These are phyloP conservation scores for Pachyramphus minor DNA, from an alignment of 2,113 vertebrate genomes.

Conservation along the genomic window DNA sequence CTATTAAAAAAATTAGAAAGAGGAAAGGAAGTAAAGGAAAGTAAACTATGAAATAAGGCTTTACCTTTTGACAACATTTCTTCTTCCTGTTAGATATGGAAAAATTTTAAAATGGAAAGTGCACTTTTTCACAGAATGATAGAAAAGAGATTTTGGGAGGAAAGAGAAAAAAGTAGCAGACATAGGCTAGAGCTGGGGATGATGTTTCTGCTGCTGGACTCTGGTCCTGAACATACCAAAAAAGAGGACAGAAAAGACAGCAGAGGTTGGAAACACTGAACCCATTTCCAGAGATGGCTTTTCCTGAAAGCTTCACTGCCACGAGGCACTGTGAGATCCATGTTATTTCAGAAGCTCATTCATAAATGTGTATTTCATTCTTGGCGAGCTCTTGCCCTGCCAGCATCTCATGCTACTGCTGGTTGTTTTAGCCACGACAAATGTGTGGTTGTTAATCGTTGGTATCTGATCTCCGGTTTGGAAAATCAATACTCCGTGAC, in stretches of 20 bases:
- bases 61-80: not conserved
- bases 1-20: not conserved
- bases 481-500: not conserved
- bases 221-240: not conserved
- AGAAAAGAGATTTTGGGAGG: not conserved
- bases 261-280: not conserved
- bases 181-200: not conserved
- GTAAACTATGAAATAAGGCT: not conserved
- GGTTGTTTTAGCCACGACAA: not conserved
- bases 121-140: not conserved
- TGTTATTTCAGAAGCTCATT: not conserved
- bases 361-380: not conserved
- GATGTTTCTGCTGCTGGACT: not conserved
- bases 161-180: not conserved
- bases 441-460: not conserved
- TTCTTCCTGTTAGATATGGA: not conserved
- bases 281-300: not conserved
- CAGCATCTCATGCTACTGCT: not conserved
- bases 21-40: not conserved
- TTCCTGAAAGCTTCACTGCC: not conserved
- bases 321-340: not conserved
- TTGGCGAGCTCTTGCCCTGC: not conserved
- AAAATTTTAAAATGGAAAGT: not conserved
- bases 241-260: not conserved
- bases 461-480: not conserved